Conservation (phyloP, 2,888 invertebrate genomes). For the Lasioglossum marginatum region DNA sequence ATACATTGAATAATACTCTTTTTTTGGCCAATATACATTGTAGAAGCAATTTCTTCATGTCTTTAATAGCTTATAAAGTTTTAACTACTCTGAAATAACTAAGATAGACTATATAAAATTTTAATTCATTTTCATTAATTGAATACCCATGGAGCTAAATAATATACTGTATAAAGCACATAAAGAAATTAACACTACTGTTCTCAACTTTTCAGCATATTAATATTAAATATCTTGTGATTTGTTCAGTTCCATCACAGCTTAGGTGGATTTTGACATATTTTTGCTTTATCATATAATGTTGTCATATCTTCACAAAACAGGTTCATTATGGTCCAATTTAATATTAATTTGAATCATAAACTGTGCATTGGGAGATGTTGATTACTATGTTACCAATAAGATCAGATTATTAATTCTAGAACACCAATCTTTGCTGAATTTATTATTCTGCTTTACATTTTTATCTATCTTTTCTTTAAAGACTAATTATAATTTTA, state of each 20-base stretch:
- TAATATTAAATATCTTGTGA: conserved; percentile 57
- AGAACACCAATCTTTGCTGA: not conserved
- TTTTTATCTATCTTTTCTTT: not conserved
- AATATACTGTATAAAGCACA: conserved; percentile 16
- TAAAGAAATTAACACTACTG: conserved; percentile 50
- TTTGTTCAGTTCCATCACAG: conserved; percentile 63
- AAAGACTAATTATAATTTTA: not conserved
- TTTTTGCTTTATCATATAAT: conserved; percentile 50
- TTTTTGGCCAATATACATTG: not conserved
- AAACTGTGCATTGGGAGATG: not conserved
- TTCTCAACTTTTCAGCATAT: conserved; percentile 66
- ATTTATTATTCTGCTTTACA: not conserved
- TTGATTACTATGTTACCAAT: not conserved
- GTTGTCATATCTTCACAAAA: not conserved
- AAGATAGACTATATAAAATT: conserved; percentile 27
- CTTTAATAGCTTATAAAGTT: not conserved
- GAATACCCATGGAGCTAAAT: conserved; percentile 44
- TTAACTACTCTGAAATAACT: not conserved
- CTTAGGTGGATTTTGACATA: conserved; percentile 74
- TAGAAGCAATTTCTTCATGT: not conserved
- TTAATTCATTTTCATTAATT: conserved; percentile 40
- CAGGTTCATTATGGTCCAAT: not conserved
- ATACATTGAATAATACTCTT: not conserved
- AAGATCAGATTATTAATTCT: not conserved
- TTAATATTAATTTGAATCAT: conserved; percentile 1